These are phyloP conservation scores for Ceratina australensis DNA, from an alignment of 1,140 invertebrate species.

Conservation along the genomic window DNA sequence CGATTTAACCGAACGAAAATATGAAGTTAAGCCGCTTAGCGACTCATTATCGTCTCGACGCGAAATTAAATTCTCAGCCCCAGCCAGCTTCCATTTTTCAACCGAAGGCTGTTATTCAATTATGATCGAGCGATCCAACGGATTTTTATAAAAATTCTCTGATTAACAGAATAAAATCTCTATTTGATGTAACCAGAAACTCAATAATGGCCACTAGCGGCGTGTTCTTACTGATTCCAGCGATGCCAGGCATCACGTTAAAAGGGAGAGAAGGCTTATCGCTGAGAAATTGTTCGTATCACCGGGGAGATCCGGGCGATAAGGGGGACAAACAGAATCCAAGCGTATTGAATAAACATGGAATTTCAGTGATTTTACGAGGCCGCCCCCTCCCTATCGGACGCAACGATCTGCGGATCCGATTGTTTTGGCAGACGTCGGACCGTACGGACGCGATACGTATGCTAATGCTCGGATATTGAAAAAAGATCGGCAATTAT, in stretches of 20 bases:
- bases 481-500: constrained; percentile 78
- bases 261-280: constrained; percentile 29
- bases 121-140: neutral
- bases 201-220: neutral
- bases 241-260: no score
- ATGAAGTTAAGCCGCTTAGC: neutral
- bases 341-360: constrained; percentile 79
- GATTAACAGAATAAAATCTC: no score
- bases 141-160: no score
- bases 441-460: constrained; percentile 64
- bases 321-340: constrained; percentile 34
- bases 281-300: constrained; percentile 31
- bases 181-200: no score
- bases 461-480: constrained; percentile 78
- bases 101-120: neutral
- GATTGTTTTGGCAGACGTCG: constrained; percentile 67
- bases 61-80: neutral
- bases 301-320: constrained; percentile 5
- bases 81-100: no score
- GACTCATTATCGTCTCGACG: neutral
- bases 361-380: constrained; percentile 79
- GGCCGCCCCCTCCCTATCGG: constrained; percentile 58
- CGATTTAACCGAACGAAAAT: neutral
- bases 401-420: constrained; percentile 52
- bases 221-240: neutral